These are phyloP conservation scores for Lamellibrachia satsuma DNA, from an alignment of 2,888 invertebrate species.

Conservation along the genomic window DNA sequence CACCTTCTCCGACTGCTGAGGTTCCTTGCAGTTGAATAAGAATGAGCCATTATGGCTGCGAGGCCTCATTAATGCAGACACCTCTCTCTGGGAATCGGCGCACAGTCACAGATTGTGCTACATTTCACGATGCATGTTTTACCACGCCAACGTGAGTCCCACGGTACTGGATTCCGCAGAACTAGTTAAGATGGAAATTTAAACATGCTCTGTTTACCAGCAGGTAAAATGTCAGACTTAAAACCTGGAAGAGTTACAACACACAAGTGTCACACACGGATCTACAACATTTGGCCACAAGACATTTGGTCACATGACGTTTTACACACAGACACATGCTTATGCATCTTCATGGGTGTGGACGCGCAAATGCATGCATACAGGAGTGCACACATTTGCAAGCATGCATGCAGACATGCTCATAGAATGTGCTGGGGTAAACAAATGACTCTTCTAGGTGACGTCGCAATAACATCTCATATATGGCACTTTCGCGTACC, in stretches of 20 bases:
- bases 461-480: background rate
- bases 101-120: conserved; percentile 7
- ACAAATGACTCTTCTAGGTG: background rate
- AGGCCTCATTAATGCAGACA: background rate
- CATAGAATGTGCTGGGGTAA: background rate
- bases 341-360: background rate
- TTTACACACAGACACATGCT: no score
- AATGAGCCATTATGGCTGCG: background rate
- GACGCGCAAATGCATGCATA: background rate
- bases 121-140: conserved; percentile 13
- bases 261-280: background rate
- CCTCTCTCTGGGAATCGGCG: background rate
- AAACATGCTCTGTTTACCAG: conserved; percentile 17
- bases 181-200: conserved; percentile 17
- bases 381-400: background rate
- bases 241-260: background rate
- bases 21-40: background rate
- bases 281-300: background rate
- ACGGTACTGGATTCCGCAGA: conserved; percentile 4
- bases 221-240: conserved; percentile 17
- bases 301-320: no score
- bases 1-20: background rate
- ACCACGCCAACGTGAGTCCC: background rate
- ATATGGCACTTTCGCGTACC: background rate
- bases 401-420: background rate